Evolutionary conservation across 2,888 invertebrate genomes (phyloP).

Genomic region (Trichopoda pennipes): DNA sequence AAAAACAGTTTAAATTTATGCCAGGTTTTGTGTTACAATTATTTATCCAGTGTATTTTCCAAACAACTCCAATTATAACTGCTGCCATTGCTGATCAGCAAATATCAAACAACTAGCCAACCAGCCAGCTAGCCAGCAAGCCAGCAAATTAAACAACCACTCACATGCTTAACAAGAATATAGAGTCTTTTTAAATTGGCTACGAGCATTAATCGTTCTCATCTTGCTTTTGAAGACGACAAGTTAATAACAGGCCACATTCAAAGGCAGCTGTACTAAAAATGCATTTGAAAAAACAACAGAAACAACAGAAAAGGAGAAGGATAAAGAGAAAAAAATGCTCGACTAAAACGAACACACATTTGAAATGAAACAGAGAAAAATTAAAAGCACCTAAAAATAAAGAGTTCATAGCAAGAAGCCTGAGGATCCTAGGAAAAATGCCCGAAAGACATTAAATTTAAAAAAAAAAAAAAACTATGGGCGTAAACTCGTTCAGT

Average conservation of each 20-base stretch:
- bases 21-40: not conserved
- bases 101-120: slow-evolving; percentile 5
- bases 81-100: slow-evolving; percentile 35
- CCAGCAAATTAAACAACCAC: slow-evolving; percentile 39
- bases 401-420: slow-evolving; percentile 60
- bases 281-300: slow-evolving; percentile 20
- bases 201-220: slow-evolving; percentile 78
- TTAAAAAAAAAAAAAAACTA: slow-evolving; percentile 36
- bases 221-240: slow-evolving; percentile 78
- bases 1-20: too few species aligned
- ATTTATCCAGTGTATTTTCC: slow-evolving; percentile 28
- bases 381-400: slow-evolving; percentile 43
- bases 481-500: slow-evolving; percentile 51
- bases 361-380: slow-evolving; percentile 50
- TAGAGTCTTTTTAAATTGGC: slow-evolving; percentile 74
- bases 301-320: slow-evolving; percentile 9
- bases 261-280: slow-evolving; percentile 66
- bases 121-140: slow-evolving; percentile 15
- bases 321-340: slow-evolving; percentile 16
- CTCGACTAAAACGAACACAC: slow-evolving; percentile 45
- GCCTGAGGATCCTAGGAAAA: slow-evolving; percentile 17
- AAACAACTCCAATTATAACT: slow-evolving; percentile 35
- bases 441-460: slow-evolving; percentile 23
- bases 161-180: slow-evolving; percentile 67
- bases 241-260: slow-evolving; percentile 77